phyloP scores from a whole-genome alignment of 2,113 vertebrate species.

The Actenoides hombroni region DNA sequence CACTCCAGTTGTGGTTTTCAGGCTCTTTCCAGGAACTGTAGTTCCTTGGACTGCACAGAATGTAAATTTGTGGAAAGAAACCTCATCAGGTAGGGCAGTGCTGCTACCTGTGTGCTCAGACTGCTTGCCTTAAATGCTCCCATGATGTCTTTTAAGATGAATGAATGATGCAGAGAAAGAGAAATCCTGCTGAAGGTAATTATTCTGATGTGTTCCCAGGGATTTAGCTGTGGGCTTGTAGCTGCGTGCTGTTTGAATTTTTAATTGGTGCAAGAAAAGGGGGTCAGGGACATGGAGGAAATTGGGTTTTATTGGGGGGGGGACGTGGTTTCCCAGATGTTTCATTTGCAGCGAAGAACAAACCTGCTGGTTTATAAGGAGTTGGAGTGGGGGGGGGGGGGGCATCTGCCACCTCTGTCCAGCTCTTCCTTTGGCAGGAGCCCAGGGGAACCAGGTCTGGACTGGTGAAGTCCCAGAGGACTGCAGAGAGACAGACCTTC shows the following conservation, averaged over 20 bases:
- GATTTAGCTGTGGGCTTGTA: background rate
- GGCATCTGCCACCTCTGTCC: background rate
- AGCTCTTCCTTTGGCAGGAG: background rate
- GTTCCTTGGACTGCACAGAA: background rate
- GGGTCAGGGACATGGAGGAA: background rate
- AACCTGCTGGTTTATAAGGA: background rate
- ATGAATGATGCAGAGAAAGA: background rate
- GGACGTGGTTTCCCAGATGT: background rate
- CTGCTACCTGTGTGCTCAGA: background rate
- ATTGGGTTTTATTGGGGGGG: background rate
- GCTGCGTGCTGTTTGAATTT: background rate
- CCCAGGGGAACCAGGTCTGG: background rate
- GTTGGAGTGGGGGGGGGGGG: background rate
- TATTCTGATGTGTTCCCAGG: background rate
- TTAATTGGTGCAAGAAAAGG: background rate
- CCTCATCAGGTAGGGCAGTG: background rate
- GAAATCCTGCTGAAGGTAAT: constrained; percentile 35
- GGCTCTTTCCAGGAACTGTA: constrained; percentile 8
- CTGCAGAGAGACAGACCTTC: background rate
- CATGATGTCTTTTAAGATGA: constrained; percentile 17
- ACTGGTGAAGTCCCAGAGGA: too few relatives aligned
- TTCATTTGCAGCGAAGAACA: background rate
- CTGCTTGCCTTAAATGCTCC: constrained; percentile 32
- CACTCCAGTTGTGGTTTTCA: background rate
- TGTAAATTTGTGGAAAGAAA: constrained; percentile 22